A percentile compares a stretch with the other conserved stretches of the same genome.
Conservation (phyloP, 2,113 vertebrate genomes). For the Pterocles burchelli region DNA sequence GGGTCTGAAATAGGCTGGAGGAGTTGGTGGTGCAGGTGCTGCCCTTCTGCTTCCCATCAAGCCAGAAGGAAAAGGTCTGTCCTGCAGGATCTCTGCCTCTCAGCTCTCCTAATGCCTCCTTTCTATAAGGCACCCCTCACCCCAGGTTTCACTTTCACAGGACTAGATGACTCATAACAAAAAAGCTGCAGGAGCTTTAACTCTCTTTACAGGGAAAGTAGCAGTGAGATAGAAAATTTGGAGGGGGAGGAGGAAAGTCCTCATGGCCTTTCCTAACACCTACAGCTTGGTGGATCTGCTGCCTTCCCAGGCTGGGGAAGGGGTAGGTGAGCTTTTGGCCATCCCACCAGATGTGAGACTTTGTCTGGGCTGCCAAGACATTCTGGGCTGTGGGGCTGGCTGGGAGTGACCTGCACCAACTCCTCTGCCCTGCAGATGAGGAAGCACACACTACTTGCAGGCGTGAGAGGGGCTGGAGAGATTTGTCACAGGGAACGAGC, state of each 20-base stretch:
- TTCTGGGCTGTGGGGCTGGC: neutral
- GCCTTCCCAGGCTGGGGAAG: neutral
- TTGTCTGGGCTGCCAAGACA: neutral
- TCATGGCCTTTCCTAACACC: fast-evolving
- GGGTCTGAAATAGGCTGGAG: neutral
- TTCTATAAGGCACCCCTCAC: neutral
- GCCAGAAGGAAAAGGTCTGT: neutral
- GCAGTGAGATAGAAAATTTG: neutral
- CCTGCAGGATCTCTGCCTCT: neutral
- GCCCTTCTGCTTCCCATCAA: fast-evolving
- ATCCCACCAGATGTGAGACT: fast-evolving
- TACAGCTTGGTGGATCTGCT: neutral
- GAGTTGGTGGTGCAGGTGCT: neutral
- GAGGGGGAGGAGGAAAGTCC: neutral
- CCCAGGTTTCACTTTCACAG: neutral
- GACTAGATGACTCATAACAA: neutral
- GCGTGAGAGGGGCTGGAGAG: neutral
- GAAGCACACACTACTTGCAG: neutral
- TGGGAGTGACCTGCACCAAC: neutral
- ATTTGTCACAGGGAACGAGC: neutral
- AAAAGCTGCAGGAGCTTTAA: neutral
- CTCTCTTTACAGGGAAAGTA: neutral
- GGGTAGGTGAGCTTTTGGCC: neutral
- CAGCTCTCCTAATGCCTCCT: neutral
- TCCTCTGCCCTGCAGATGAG: fast-evolving